These are phyloP conservation scores for Hirtodrosophila histrioides DNA, from an alignment of 2,888 invertebrate genomes.

Conservation along the genomic window DNA sequence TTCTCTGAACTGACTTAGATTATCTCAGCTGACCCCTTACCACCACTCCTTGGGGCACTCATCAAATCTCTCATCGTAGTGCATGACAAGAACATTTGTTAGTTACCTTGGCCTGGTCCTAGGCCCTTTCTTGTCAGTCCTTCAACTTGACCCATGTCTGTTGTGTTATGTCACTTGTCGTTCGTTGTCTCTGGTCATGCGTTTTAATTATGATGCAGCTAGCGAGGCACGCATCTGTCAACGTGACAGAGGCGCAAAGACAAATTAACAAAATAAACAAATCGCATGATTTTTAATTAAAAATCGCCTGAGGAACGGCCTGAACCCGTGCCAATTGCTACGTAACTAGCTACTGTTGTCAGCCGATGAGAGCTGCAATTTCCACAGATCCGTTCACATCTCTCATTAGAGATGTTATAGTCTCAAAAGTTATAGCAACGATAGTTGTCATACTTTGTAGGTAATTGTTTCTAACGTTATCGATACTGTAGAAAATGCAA, in stretches of 20 bases:
- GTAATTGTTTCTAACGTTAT: too few relatives aligned
- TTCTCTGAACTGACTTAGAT: constrained; percentile 35
- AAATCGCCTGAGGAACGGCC: constrained; percentile 20
- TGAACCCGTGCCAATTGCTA: constrained; percentile 52
- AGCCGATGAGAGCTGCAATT: not conserved
- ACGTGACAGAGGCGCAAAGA: constrained; percentile 65
- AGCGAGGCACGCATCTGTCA: constrained; percentile 73
- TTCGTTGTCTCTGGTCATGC: constrained; percentile 62
- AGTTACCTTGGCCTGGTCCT: constrained; percentile 32
- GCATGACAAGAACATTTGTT: constrained; percentile 47
- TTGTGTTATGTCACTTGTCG: constrained; percentile 31
- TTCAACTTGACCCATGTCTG: constrained; percentile 74
- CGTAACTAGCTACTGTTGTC: constrained; percentile 46
- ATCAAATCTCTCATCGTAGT: constrained; percentile 9
- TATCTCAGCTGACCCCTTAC: constrained; percentile 21
- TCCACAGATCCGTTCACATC: not conserved
- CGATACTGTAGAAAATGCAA: too few relatives aligned
- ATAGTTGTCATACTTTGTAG: too few relatives aligned
- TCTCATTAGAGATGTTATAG: constrained; percentile 1
- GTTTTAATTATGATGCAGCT: constrained; percentile 81
- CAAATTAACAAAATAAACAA: constrained; percentile 75
- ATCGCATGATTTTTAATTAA: constrained; percentile 71
- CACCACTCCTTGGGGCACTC: not conserved
- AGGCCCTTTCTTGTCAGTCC: constrained; percentile 53
- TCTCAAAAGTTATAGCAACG: too few relatives aligned